Conservation (phyloP, 2,888 invertebrate genomes). For the Dasypogon diadema region DNA sequence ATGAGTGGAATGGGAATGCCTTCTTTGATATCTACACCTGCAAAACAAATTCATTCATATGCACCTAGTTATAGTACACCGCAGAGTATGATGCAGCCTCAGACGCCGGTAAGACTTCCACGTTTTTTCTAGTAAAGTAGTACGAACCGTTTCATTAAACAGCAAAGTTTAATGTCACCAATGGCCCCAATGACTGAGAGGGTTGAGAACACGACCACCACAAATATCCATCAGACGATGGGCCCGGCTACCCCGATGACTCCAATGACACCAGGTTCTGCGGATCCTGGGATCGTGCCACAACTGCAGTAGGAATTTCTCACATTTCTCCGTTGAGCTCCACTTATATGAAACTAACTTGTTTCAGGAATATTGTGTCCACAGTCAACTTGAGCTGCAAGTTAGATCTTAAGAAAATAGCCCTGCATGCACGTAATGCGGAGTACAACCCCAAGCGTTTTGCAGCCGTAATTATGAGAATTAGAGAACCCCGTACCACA, state of each 20-base stretch:
- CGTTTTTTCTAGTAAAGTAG: conserved; percentile 3
- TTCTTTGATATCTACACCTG: conserved; percentile 76
- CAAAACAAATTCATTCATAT: conserved; percentile 81
- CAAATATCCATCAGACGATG: conserved; percentile 72
- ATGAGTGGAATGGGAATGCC: conserved; percentile 71
- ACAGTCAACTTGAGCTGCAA: conserved; percentile 97
- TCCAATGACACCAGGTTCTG: conserved; percentile 93
- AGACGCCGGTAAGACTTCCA: conserved; percentile 80
- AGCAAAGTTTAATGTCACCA: conserved; percentile 90
- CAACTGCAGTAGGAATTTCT: conserved; percentile 70
- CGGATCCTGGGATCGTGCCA: conserved; percentile 93
- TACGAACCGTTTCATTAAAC: conserved; percentile 59
- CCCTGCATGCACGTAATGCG: conserved; percentile 96
- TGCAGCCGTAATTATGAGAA: conserved; percentile 98
- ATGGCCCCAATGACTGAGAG: conserved; percentile 74
- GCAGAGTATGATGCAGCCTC: conserved; percentile 89
- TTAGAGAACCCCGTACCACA: conserved; percentile 86
- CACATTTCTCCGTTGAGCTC: not conserved
- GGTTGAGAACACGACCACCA: conserved; percentile 60
- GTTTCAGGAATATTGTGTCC: conserved; percentile 93
- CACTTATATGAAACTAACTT: conserved; percentile 21
- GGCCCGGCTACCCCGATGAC: conserved; percentile 81
- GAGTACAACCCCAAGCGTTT: conserved; percentile 99
- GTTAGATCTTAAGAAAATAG: conserved; percentile 96
- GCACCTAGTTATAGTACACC: conserved; percentile 83